Percentiles rank a stretch among this genome's conserved stretches.
These are phyloP conservation scores for Ovis canadensis DNA, from an alignment of 2,113 vertebrate genomes.

Conservation along the genomic window DNA sequence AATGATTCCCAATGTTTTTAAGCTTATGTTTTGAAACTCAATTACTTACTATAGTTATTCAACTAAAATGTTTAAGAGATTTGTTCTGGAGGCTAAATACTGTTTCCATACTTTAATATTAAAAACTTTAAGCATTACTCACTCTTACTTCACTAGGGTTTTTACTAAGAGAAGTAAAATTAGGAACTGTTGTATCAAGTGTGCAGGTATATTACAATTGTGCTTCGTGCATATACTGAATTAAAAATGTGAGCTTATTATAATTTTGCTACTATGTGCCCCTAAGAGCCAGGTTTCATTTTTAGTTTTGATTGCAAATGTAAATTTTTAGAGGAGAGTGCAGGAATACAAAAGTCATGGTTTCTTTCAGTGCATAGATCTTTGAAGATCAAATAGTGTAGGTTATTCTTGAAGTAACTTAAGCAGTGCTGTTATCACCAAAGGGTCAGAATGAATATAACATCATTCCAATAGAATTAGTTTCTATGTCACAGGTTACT, in stretches of 20 bases:
- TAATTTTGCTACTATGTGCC: conserved; percentile 50
- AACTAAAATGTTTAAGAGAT: neutral
- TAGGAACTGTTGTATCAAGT: neutral
- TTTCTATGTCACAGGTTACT: conserved; percentile 54
- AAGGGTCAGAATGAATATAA: conserved; percentile 59
- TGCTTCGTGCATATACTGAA: neutral
- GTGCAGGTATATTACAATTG: neutral
- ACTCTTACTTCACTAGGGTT: neutral
- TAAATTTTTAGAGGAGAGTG: conserved; percentile 72
- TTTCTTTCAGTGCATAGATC: conserved; percentile 67
- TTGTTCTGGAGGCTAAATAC: neutral
- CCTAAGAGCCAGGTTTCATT: conserved; percentile 69
- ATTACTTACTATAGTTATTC: neutral
- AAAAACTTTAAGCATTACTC: neutral
- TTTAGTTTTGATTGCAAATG: conserved; percentile 74
- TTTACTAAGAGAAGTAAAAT: neutral
- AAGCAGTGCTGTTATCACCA: conserved; percentile 62
- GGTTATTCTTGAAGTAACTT: conserved; percentile 70
- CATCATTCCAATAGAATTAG: conserved; percentile 37
- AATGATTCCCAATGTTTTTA: conserved; percentile 5
- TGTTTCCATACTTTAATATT: neutral
- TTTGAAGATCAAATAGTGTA: conserved; percentile 79
- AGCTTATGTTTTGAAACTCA: neutral
- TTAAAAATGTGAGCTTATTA: conserved; percentile 31
- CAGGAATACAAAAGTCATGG: conserved; percentile 64